Base-by-base conservation (phyloP, 2,797 vertebrate species). In the Orestias chungarensis region DNA sequence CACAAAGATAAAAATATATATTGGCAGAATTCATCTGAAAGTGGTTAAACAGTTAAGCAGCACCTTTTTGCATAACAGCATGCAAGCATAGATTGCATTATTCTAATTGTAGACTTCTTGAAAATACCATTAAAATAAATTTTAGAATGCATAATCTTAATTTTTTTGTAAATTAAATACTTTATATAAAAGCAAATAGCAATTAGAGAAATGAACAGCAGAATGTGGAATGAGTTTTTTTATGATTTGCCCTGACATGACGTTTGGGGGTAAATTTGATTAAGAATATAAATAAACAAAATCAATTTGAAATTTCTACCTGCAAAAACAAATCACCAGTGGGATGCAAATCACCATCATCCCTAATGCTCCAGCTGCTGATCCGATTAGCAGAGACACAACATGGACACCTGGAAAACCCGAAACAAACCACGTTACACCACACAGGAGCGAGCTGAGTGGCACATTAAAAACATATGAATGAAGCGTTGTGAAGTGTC, bases 271-370 rank as follows among this genome's bases (percentile, higher is more conserved):
- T 33, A 35, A 20, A 3, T 10, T 11, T 15, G 2, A 17, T 12
- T 31, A 15, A 55, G 31, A 55, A 43, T 12, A 9, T 15, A n/a
- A 43, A 38, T 4, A 38, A 38, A 38, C 4, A 38, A 38, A 38
- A 38, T 10, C 10, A 35, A 20, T 35, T 20, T 20, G 31, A 59
- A 20, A 9, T 55, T 59, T 82, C 86, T 49, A 92, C 91, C 82
- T 86, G 78, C 62, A 79, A 66, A 80, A 14, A 49, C 50, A 73
- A 0, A 91, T 23, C 44, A 91, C 55, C 71, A 93, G n/a, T 0
- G 87, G 82, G 68, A 82, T 17, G 40, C 86, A 91, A 25, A 91
- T 17, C 49, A 91, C 23, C 74, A 87, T 47, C 87, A 88, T 88
- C 54, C 70, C 84, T 52, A 83, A 8, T 0, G 83, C 88, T 68